Evolutionary conservation across 2,888 invertebrate genomes (phyloP), one percentile per base, ranked within the genome.

Genomic region (Helicoverpa assulta): DNA sequence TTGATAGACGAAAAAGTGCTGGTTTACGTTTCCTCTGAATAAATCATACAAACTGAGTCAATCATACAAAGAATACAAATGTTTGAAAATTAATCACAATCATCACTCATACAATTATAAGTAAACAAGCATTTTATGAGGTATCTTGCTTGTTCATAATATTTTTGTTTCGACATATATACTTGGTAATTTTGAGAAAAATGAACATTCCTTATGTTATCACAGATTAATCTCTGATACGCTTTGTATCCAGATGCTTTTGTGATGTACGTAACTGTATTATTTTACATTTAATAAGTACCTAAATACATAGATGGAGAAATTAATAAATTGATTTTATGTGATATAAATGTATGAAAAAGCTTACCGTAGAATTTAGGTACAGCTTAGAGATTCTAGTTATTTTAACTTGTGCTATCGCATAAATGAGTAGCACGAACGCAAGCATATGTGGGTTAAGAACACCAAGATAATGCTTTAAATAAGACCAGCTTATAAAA

Each of bases 141-240:
- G 37, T 10, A 37, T 37, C 37, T 12, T 37, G 37, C 37, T 37
- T 37, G 12, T 12, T 10, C 2, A 37, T 12, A 37, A 10, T 37
- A 6, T 8, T 33, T 33, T 33, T 8, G 7, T 33, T 33, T 6
- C 33, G 33, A 33, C 33, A 33, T 33, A 33, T 33, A 33, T 33
- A 33, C 33, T 33, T 33, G 33, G 33, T 33, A 33, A 33, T 33
- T 40, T 40, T 10, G 12, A 40, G 40, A 40, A 40, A 40, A 12
- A 40, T 14, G 12, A 40, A 40, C 10, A 40, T 14, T 40, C 40
- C 12, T 4, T 40, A 12, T 40, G 58, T 66, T 73, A 78, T 78
- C 75, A 78, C 75, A 78, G 73, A 67, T 58, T 54, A 53, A 54
- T 47, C 14, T 55, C 18, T 0, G 26, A 52, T 33, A 64, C 40